Percentiles rank a stretch among this genome's conserved stretches.
phyloP scores from a whole-genome alignment of 2,113 vertebrate species.

The Carlito syrichta region DNA sequence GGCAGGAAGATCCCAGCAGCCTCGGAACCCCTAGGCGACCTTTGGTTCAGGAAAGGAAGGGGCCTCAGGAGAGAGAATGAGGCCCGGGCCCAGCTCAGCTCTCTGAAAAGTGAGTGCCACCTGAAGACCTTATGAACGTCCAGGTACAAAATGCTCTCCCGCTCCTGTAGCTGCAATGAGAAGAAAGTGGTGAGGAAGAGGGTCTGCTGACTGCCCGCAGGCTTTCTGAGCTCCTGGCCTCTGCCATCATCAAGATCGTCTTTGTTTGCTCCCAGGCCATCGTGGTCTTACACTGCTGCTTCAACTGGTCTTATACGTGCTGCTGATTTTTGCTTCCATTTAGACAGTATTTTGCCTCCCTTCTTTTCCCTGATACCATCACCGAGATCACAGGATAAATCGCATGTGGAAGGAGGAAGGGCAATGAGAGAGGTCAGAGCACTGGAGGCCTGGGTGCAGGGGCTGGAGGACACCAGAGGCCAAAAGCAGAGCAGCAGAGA shows the following conservation, averaged over 20 bases:
- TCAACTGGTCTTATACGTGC: no score
- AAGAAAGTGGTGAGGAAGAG: neutral
- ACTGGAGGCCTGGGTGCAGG: neutral
- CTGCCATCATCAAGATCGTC: neutral
- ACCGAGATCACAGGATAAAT: neutral
- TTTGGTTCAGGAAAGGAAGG: neutral
- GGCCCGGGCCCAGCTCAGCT: neutral
- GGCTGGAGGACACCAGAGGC: neutral
- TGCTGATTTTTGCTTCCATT: neutral
- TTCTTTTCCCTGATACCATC: neutral
- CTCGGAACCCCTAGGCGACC: neutral
- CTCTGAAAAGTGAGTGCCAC: no score
- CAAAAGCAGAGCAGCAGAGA: neutral
- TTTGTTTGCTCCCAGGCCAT: neutral
- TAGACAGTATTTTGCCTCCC: neutral
- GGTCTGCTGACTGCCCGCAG: neutral
- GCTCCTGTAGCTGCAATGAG: neutral
- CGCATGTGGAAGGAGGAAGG: neutral
- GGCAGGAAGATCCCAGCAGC: no score
- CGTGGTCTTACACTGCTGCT: neutral
- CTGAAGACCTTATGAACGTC: constrained; percentile 32
- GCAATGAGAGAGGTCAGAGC: neutral
- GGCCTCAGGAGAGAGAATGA: neutral
- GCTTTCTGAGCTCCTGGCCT: neutral
- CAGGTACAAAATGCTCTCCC: neutral